Base-by-base conservation (phyloP, 2,888 invertebrate genomes). In the Machimus atricapillus region DNA sequence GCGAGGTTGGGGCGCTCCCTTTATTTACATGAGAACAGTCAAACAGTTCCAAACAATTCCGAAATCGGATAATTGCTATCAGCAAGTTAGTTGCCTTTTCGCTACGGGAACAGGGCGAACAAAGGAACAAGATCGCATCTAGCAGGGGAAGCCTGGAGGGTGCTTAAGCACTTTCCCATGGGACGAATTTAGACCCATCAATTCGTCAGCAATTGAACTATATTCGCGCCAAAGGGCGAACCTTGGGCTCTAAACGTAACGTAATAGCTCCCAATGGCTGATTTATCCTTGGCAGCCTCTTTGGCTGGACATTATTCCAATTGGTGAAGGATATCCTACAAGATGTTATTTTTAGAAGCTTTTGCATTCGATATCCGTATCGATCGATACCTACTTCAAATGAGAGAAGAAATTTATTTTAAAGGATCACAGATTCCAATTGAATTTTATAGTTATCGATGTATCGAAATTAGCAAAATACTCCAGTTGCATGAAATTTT, bases 1-100 rank as follows among this genome's bases (percentile, higher is more conserved):
- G 19, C n/a, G 1, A 82, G 58, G 37, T 58, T 58, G 82, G 37
- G n/a, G 19, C 66, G 82, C 37, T 31, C 85, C 83, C 83, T 87
- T 86, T 88, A 87, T 88, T 88, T 88, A 87, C 88, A 86, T 77
- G 86, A 58, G 46, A 78, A 86, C 88, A 88, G 86, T 88, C 87
- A 87, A 87, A 87, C 86, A 86, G 86, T 85, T 78, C 40, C 77
- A 86, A 86, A 88, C 88, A 87, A 87, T 83, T 76, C 88, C 73
- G 83, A 87, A 87, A 87, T 86, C 87, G 87, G 87, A 87, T 88
- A 87, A 88, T 87, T 88, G 86, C 88, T 83, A 46, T 88, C 85
- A 86, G 86, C 86, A 88, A 87, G 85, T 88, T 86, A 34, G 66
- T 83, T 87, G 88, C 56, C 82, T 86, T 88, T 86, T 88, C 86